Evolutionary conservation across 2,113 vertebrate genomes (phyloP), one percentile per base, ranked within the genome.

Genomic region (Orthonyx spaldingii): DNA sequence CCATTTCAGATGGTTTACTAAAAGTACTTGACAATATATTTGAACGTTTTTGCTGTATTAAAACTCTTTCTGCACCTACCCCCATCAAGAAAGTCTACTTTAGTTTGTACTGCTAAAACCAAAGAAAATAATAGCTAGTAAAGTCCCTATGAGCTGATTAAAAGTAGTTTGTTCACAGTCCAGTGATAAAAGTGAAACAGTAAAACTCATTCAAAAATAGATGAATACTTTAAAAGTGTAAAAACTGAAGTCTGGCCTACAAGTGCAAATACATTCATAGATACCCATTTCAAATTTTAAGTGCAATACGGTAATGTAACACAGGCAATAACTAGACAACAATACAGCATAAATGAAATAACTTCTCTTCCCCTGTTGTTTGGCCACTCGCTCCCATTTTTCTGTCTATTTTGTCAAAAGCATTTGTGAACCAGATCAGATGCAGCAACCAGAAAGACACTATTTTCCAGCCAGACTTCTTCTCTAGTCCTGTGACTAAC

Each of bases 11-110:
- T 1, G 0, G 11, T 64, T 35, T 74, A 85, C 18, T n/a, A 23
- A 7, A 81, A 81, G 18, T 44, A 63, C 7, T 11, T 42, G 28
- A n/a, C 16, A 61, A 52, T 6, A 3, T 7, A 66, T 22, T 18
- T 55, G 28, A 66, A 50, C 7, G n/a, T 32, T 37, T 56, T 9
- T 65, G 11, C 49, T 0, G 0, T 7, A 10, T 56, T 76, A 52
- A 13, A 5, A 56, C 8, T 57, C 26, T 35, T 21, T 78, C 32
- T 42, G 24, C 23, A 84, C 26, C 13, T 27, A 59, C 1, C 3
- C 7, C 6, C 3, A n/a, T 3, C 19, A n/a, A 75, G 77, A 78
- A 69, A 14, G 23, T 21, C 11, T 64, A 39, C 13, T 69, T 80
- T 20, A 30, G 13, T 39, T 49, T 18, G 3, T 30, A 63, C 13